Percentiles rank a stretch among this genome's conserved stretches.
Conservation (phyloP, 2,888 invertebrate species). For the Polia nebulosa region DNA sequence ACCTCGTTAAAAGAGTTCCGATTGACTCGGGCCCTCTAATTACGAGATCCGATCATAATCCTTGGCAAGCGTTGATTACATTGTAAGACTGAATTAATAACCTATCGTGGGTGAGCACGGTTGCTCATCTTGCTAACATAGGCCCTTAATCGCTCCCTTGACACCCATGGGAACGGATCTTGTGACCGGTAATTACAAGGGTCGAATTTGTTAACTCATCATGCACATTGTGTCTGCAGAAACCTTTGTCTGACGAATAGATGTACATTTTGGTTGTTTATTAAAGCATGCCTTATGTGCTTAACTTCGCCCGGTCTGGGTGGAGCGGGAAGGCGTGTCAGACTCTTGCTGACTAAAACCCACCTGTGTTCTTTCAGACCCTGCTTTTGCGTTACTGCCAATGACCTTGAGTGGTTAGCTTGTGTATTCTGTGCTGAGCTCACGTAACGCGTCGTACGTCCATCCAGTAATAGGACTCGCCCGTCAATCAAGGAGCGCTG, state of each 20-base stretch:
- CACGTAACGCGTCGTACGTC: no score
- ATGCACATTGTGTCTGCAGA: conserved; percentile 9
- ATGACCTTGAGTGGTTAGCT: no score
- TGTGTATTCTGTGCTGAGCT: no score
- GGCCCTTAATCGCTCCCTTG: conserved; percentile 47
- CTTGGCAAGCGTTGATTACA: conserved; percentile 43
- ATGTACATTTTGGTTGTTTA: neutral
- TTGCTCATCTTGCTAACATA: conserved; percentile 31
- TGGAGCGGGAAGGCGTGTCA: no score
- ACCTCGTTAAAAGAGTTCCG: neutral
- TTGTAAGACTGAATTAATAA: conserved; percentile 49
- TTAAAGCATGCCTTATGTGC: neutral
- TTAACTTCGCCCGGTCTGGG: no score
- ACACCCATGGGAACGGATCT: conserved; percentile 44
- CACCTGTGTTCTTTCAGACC: no score
- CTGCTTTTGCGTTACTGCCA: no score
- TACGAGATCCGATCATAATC: conserved; percentile 30
- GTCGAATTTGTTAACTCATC: conserved; percentile 54
- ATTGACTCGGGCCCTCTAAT: conserved; percentile 4
- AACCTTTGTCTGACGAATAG: neutral
- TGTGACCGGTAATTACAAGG: conserved; percentile 47
- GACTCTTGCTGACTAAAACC: no score
- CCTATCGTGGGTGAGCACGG: conserved; percentile 21
- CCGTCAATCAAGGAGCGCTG: no score
- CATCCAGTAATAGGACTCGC: no score